phyloP scores from a whole-genome alignment of 2,113 vertebrate species.

The Engystomops pustulosus region DNA sequence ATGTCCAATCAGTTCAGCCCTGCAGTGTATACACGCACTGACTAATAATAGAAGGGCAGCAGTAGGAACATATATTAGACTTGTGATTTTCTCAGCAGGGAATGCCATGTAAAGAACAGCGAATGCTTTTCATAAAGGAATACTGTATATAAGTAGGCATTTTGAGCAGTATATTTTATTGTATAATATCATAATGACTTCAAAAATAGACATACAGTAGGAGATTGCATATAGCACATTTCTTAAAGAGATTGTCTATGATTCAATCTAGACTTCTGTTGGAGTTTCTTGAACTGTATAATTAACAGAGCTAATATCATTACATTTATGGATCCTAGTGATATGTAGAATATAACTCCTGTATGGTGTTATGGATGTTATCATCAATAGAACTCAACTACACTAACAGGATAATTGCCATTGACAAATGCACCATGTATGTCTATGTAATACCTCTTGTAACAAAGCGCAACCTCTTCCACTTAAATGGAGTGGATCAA shows the following conservation, averaged over 20 bases:
- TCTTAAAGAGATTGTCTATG: not conserved
- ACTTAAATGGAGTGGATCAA: not conserved
- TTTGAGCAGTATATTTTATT: not conserved
- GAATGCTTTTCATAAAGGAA: not conserved
- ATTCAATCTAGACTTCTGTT: no score
- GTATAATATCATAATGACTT: not conserved
- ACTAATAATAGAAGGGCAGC: slow-evolving; percentile 29
- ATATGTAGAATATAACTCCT: no score
- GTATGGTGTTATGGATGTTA: no score
- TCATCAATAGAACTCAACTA: no score
- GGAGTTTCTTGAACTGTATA: no score
- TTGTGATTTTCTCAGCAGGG: slow-evolving; percentile 30
- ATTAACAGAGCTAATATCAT: no score
- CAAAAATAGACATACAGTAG: not conserved
- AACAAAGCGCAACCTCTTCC: not conserved
- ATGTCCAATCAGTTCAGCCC: not conserved
- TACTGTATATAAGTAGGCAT: not conserved
- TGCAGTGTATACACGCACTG: not conserved
- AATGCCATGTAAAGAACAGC: slow-evolving; percentile 8
- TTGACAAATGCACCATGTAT: no score
- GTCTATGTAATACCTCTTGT: not conserved
- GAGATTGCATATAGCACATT: not conserved
- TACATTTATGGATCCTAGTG: no score
- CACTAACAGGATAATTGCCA: no score
- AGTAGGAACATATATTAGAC: slow-evolving; percentile 25